phyloP scores from a whole-genome alignment of 2,888 invertebrate genomes.

The Thymelicus sylvestris region DNA sequence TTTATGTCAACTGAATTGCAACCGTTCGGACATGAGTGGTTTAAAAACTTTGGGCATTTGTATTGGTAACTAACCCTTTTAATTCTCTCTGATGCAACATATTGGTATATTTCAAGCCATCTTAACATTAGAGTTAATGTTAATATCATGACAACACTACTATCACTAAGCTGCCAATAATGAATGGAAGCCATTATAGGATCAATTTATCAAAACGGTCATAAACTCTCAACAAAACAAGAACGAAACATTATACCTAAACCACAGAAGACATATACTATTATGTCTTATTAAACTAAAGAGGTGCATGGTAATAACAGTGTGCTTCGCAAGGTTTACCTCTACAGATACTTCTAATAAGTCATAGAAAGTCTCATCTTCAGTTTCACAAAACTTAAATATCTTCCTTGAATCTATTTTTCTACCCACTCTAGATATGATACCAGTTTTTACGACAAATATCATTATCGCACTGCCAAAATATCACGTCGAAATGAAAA shows the following conservation, averaged over 20 bases:
- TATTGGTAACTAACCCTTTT: too few species aligned
- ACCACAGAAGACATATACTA: too few species aligned
- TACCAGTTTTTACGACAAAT: constrained; percentile 64
- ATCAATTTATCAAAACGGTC: neutral
- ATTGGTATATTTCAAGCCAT: too few species aligned
- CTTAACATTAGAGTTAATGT: too few species aligned
- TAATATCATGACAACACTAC: too few species aligned
- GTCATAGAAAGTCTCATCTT: constrained; percentile 17
- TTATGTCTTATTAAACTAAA: too few species aligned
- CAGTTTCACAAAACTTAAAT: constrained; percentile 33
- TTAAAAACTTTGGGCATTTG: too few species aligned
- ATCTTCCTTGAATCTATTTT: constrained; percentile 28
- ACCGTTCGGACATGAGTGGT: too few species aligned
- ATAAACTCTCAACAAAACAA: neutral
- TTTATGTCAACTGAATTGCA: too few species aligned
- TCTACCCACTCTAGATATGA: constrained; percentile 39
- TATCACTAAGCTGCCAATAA: neutral
- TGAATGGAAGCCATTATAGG: neutral
- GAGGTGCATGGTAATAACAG: neutral
- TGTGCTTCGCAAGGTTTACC: neutral
- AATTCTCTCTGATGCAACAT: too few species aligned
- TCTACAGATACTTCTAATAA: constrained; percentile 7
- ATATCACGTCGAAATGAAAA: constrained; percentile 77
- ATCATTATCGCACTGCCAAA: constrained; percentile 74
- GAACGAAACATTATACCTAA: neutral